Base-by-base conservation (phyloP, 2,113 vertebrate genomes). In the Eleginops maclovinus region DNA sequence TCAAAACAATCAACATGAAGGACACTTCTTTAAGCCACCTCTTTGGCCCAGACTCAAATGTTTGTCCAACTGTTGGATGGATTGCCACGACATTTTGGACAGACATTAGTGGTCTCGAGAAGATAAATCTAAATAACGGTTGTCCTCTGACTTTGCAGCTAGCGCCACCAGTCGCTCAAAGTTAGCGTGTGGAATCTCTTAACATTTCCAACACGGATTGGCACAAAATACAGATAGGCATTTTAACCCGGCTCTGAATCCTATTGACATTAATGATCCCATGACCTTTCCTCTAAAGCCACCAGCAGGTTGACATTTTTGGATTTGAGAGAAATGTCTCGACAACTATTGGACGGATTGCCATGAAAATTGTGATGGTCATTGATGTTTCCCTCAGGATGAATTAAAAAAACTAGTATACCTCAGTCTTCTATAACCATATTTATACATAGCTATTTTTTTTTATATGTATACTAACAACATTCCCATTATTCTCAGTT, bases 181-280 rank as follows among this genome's bases (percentile, higher is more conserved):
- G 44, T 49, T 28, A 31, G 62, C 24, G 7, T 5, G 24, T 49
- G 62, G 17, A 65, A 65, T 14, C 19, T 49, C 44, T 65, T 6
- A 65, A 49, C 24, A 49, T 49, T 49, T 49, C 44, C 24, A 49
- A n/a, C 55, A 60, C 6, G 46, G 16, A 24, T n/a, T 44, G 11
- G 22, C 49, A 73, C 12, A 26, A 43, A 63, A 62, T 62, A 53
- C 47, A 72, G 9, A 44, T 51, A 72, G 51, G 9, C 47, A 54
- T 9, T 72, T 19, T 43, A n/a, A 13, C 50, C 21, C 15, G 16
- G 41, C 21, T 55, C 19, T 6, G 24, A 69, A 43, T 69, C 67
- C 40, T n/a, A 15, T 56, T 26, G 51, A 56, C 53, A 46, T 28
- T 44, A 56, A 44, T 69, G 67, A 69, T 44, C 53, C 53, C 21